Percentiles rank a stretch among this genome's conserved stretches.
phyloP scores from a whole-genome alignment of 2,797 vertebrate genomes.

The Heteromormyrus szaboi region DNA sequence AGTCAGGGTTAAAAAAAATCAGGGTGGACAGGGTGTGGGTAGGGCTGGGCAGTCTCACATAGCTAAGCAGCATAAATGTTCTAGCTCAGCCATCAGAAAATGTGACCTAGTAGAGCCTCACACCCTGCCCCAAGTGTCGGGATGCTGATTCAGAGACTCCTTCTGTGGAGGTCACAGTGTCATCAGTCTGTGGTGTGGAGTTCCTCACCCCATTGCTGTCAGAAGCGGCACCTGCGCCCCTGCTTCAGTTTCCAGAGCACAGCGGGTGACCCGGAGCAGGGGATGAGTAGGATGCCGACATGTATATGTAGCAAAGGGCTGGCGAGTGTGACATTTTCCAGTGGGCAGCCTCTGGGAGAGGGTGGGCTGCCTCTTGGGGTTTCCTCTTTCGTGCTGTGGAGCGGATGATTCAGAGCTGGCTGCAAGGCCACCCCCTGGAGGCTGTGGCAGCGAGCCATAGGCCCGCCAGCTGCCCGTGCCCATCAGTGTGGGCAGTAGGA shows the following conservation, averaged over 20 bases:
- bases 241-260: conserved; percentile 15
- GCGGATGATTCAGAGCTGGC: not conserved
- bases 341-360: not conserved
- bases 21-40: not conserved
- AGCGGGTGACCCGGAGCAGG: not conserved
- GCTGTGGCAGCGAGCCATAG: not conserved
- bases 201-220: not conserved
- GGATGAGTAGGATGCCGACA: not conserved
- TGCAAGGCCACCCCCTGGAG: not conserved
- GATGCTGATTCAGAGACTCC: not conserved
- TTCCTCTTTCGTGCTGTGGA: not conserved
- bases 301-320: not conserved
- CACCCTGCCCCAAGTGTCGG: not conserved
- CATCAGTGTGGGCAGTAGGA: not conserved
- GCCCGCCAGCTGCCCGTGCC: not conserved
- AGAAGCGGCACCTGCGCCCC: conserved; percentile 19
- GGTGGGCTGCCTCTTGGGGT: not conserved
- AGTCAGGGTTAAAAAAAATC: not conserved
- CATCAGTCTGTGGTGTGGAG: not conserved
- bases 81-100: not conserved
- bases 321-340: not conserved
- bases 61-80: not conserved
- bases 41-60: not conserved
- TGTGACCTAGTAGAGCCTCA: not conserved
- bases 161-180: not conserved